These are phyloP conservation scores for Lasioglossum malachurum DNA, from an alignment of 2,888 invertebrate genomes.

Conservation along the genomic window DNA sequence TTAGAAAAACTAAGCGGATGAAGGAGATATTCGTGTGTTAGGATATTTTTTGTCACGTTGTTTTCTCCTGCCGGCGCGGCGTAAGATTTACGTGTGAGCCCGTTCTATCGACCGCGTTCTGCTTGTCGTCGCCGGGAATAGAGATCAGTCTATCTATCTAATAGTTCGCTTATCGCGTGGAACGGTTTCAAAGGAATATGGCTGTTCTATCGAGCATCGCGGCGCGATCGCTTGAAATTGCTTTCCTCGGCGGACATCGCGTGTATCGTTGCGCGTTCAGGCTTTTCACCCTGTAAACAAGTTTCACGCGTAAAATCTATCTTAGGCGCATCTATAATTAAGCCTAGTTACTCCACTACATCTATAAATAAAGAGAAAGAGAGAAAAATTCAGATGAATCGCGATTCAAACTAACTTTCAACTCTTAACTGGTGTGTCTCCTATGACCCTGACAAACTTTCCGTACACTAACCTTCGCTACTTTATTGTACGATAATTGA, in stretches of 20 bases:
- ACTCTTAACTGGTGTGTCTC: no score
- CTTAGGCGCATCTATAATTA: not conserved
- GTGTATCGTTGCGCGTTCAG: slow-evolving; percentile 11
- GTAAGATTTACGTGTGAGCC: slow-evolving; percentile 4
- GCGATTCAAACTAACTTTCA: not conserved
- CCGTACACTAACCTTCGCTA: no score
- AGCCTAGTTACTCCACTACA: not conserved
- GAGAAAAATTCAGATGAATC: not conserved
- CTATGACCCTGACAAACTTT: no score
- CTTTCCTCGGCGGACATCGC: not conserved
- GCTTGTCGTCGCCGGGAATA: not conserved
- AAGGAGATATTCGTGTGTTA: no score
- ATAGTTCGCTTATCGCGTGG: slow-evolving; percentile 25
- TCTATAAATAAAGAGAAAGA: slow-evolving; percentile 5
- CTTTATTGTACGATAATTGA: no score
- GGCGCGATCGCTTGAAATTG: slow-evolving; percentile 20
- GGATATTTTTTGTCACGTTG: slow-evolving; percentile 3
- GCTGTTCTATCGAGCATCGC: slow-evolving; percentile 5
- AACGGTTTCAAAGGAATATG: slow-evolving; percentile 34
- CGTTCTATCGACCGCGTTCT: slow-evolving; percentile 18
- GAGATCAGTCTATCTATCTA: slow-evolving; percentile 24
- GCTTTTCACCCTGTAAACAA: slow-evolving; percentile 20
- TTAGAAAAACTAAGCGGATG: not conserved
- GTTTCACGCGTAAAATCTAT: slow-evolving; percentile 7
- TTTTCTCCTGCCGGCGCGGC: not conserved